Evolutionary conservation across 2,113 vertebrate genomes (phyloP).

Genomic region (Nibea coibor): DNA sequence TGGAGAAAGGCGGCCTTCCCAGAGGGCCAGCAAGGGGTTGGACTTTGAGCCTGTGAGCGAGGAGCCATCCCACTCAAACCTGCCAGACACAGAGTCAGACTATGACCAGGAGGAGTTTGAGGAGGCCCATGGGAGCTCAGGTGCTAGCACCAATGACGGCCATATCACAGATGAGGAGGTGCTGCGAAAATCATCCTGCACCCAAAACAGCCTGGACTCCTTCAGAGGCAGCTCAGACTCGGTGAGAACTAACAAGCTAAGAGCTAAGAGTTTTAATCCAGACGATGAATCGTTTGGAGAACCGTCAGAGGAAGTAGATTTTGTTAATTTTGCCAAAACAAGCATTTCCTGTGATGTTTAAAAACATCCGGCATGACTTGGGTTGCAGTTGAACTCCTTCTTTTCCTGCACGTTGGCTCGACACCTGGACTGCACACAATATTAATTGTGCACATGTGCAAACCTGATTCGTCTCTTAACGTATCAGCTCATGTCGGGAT

Average conservation of each 20-base stretch:
- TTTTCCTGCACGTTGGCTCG: not conserved
- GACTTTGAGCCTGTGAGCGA: slow-evolving; percentile 71
- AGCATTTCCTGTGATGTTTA: not conserved
- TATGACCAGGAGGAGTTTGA: slow-evolving; percentile 93
- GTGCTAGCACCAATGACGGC: slow-evolving; percentile 84
- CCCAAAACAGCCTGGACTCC: slow-evolving; percentile 88
- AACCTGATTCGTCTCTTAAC: slow-evolving; percentile 15
- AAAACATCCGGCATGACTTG: not conserved
- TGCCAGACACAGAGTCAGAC: slow-evolving; percentile 88
- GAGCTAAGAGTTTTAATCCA: not conserved
- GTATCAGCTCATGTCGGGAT: slow-evolving; percentile 16
- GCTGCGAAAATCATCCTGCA: slow-evolving; percentile 86
- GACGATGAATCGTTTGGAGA: not conserved
- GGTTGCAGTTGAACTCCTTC: not conserved
- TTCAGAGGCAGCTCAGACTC: slow-evolving; percentile 91
- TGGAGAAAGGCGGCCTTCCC: slow-evolving; percentile 55
- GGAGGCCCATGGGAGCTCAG: slow-evolving; percentile 82
- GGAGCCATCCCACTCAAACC: slow-evolving; percentile 76
- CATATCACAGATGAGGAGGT: slow-evolving; percentile 86
- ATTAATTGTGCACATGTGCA: not conserved
- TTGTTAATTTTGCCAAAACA: not conserved
- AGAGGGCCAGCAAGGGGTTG: slow-evolving; percentile 56
- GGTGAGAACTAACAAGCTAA: slow-evolving; percentile 78
- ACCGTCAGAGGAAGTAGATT: slow-evolving; percentile 3
- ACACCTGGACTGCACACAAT: not conserved